Conservation (phyloP, 2,797 vertebrate genomes). For the Anabas testudineus region DNA sequence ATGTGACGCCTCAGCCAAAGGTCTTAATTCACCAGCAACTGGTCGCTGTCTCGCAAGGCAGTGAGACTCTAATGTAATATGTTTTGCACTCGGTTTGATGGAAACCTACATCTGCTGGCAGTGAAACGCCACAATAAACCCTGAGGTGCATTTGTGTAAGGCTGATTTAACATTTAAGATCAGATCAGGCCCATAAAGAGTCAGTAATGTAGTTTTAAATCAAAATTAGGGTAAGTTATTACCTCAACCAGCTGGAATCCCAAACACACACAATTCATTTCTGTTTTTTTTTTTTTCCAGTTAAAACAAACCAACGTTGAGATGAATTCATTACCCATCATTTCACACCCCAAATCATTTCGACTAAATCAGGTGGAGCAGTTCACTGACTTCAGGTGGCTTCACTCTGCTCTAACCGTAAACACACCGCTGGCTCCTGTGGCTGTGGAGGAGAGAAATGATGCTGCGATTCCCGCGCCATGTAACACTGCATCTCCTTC, state of each 20-base stretch:
- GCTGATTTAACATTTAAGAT: constrained; percentile 32
- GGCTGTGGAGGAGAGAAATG: constrained; percentile 50
- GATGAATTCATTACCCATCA: background rate
- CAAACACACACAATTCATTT: background rate
- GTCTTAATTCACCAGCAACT: constrained; percentile 45
- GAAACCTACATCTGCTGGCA: constrained; percentile 32
- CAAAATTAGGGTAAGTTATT: constrained; percentile 18
- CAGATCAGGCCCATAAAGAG: constrained; percentile 7
- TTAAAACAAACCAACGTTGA: background rate
- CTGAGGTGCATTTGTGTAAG: constrained; percentile 22
- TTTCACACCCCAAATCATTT: background rate
- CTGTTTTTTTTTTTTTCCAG: background rate
- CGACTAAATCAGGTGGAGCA: background rate
- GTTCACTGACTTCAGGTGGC: constrained; percentile 28
- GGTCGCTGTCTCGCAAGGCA: constrained; percentile 18
- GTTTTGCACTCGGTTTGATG: constrained; percentile 18
- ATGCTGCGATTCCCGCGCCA: constrained; percentile 65
- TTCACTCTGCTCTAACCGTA: background rate
- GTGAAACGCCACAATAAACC: constrained; percentile 38
- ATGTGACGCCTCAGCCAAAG: constrained; percentile 51
- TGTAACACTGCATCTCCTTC: constrained; percentile 71
- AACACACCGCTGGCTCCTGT: constrained; percentile 32
- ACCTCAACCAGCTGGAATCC: constrained; percentile 16
- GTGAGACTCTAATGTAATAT: constrained; percentile 16
- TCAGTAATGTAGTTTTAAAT: constrained; percentile 11